A percentile compares a stretch with the other conserved stretches of the same genome.
Evolutionary conservation across 64 coral and sea anemone genomes (phyloP).

Genomic region (Actinia equina): DNA sequence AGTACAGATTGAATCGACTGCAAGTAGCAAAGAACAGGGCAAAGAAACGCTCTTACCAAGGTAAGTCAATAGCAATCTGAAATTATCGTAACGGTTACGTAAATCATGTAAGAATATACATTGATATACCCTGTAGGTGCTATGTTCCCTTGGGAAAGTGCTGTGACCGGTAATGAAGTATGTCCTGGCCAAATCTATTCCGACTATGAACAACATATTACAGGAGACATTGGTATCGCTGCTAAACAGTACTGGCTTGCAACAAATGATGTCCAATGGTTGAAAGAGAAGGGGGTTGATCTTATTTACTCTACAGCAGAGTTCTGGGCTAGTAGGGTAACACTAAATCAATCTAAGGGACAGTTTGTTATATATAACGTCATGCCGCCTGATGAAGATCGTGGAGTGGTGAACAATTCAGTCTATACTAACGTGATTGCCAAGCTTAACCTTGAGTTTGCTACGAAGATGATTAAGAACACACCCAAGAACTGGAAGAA

Average conservation of each 20-base stretch:
- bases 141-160: constrained; percentile 99
- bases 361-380: constrained; percentile 81
- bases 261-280: constrained; percentile 72
- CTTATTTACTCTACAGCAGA: constrained; percentile 75
- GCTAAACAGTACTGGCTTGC: constrained; percentile 88
- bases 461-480: constrained; percentile 43
- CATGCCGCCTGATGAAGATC: constrained; percentile 92
- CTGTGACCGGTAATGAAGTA: constrained; percentile 86
- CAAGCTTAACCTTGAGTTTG: constrained; percentile 89
- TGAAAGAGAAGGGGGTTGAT: constrained; percentile 33
- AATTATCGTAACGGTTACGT: too few relatives aligned
- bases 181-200: constrained; percentile 90
- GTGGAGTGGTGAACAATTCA: constrained; percentile 83
- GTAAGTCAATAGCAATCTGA: constrained; percentile 23
- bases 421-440: constrained; percentile 93
- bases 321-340: constrained; percentile 88
- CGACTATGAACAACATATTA: constrained; percentile 78
- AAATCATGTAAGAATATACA: too few relatives aligned
- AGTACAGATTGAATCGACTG: constrained; percentile 70
- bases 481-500: constrained; percentile 60
- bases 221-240: constrained; percentile 85
- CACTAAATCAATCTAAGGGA: constrained; percentile 50
- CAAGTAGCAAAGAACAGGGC: constrained; percentile 70
- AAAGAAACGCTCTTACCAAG: constrained; percentile 62
- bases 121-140: constrained; percentile 38